These are phyloP conservation scores for Lampropteryx suffumata DNA, from an alignment of 2,888 invertebrate genomes.

Conservation along the genomic window DNA sequence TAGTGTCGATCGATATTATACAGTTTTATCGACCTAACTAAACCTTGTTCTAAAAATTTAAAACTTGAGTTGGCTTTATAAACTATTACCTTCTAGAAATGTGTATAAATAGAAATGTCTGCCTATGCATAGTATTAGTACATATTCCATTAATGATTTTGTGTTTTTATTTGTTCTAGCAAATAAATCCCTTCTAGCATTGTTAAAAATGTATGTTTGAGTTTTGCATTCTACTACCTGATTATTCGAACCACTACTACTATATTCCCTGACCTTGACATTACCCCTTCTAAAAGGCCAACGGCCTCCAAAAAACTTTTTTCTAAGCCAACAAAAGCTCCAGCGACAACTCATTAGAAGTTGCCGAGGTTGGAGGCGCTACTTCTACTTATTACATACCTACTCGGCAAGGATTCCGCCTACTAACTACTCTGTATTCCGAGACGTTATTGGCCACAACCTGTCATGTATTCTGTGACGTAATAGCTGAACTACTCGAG, in stretches of 20 bases:
- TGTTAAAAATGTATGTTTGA: no score
- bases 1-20: no score
- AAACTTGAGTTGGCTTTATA: no score
- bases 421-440: not conserved
- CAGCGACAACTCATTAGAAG: not conserved
- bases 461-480: not conserved
- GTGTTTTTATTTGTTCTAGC: no score
- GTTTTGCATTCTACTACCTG: not conserved
- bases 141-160: no score
- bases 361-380: not conserved
- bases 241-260: not conserved
- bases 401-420: not conserved
- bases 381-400: not conserved
- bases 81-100: no score
- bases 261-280: constrained; percentile 3
- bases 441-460: no score
- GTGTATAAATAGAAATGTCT: no score
- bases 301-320: not conserved
- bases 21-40: no score
- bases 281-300: not conserved
- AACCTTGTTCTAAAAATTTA: no score
- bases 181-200: no score
- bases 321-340: constrained; percentile 3
- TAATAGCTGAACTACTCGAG: not conserved
- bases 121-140: no score